Percentiles rank a stretch among this genome's conserved stretches.
Evolutionary conservation across 2,888 invertebrate genomes (phyloP).

Genomic region (Teleiodes luculella): DNA sequence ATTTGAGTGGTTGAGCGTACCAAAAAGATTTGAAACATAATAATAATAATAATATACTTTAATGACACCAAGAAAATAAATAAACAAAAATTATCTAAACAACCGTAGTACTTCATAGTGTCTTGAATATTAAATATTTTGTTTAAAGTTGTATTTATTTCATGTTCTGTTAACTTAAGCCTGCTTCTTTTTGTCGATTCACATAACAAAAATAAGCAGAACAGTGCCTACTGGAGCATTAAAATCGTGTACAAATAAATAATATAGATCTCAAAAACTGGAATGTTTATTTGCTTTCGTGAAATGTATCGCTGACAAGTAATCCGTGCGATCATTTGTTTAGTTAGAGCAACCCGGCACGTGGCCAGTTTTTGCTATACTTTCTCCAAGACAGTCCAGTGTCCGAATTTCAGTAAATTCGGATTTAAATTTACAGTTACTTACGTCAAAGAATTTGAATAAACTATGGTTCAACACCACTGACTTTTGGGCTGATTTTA

Average conservation of each 20-base stretch:
- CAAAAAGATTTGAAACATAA: no score
- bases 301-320: background rate
- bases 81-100: no score
- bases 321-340: slow-evolving; percentile 41
- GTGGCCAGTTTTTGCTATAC: slow-evolving; percentile 38
- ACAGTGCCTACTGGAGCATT: background rate
- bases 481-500: no score
- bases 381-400: slow-evolving; percentile 39
- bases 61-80: no score
- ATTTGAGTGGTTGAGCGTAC: no score
- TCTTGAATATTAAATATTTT: no score
- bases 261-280: background rate
- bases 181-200: background rate
- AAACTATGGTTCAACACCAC: background rate
- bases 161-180: no score
- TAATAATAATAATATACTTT: no score
- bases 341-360: slow-evolving; percentile 56
- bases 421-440: background rate
- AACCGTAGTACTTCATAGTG: no score
- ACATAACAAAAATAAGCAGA: background rate
- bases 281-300: slow-evolving; percentile 2
- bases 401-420: slow-evolving; percentile 20
- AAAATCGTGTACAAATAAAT: slow-evolving; percentile 4
- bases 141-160: no score
- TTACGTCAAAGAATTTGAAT: background rate